Evolutionary conservation across 92 coral and sea anemone genomes (phyloP), one percentile per base, ranked within the genome.

Genomic region (Heteractis magnifica): DNA sequence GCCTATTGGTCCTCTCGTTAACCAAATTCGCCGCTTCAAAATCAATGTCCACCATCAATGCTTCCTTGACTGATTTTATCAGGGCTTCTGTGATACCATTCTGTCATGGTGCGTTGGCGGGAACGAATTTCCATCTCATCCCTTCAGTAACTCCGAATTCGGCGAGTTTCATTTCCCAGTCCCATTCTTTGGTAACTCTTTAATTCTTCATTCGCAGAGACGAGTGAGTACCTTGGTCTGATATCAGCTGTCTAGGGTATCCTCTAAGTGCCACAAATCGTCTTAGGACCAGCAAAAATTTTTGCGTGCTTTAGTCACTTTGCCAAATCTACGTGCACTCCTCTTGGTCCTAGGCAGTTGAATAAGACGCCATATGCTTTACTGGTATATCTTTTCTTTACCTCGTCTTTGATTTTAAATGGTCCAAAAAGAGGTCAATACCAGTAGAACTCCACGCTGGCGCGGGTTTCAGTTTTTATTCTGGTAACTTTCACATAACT

Each of bases 31-130:
- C 86, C 6, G 81, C 85, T 80, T 90, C 91, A 34, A 74, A 87
- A 72, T 84, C 56, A 49, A 83, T 83, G 41, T 81, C 82, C 20
- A 80, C 60, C 59, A 75, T 91, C 26, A 26, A 26, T 26, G 26
- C 26, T 26, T 26, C 26, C 26, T 26, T 26, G 26, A 26, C 26
- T 26, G 26, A 26, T 26, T 26, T 26, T 26, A 26, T 26, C 26
- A 26, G 26, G 26, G 26, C 26, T 26, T 26, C 92, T 7, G 89
- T 78, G 21, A 79, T 71, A 34, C 95, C 89, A 85, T 89, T 89
- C 65, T 86, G 83, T 91, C 92, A 92, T 6, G 91, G 92, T 50
- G 90, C 91, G 49, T 92, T 91, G 12, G 93, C 83, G 13, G 26
- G 26, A 26, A 26, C 26, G 26, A 26, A 26, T 26, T 26, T 26